Conservation (phyloP, 2,888 invertebrate species). For the Theretra japonica region DNA sequence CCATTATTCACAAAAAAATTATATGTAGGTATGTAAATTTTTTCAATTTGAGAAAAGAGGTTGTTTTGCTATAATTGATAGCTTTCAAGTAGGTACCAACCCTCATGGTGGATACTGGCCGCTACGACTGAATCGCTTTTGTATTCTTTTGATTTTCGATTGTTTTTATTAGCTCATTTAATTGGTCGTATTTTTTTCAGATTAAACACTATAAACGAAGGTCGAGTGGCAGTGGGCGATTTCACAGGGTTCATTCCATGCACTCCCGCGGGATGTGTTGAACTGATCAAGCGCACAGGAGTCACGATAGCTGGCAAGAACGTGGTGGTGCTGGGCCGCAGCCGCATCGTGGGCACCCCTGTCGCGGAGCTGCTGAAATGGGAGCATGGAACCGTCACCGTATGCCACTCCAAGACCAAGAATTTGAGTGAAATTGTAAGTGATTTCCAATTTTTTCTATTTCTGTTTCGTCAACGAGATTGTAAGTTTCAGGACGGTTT, state of each 20-base stretch:
- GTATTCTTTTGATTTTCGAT: neutral
- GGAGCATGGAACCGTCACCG: conserved; percentile 98
- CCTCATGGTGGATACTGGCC: too few species aligned
- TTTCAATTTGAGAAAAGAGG: too few species aligned
- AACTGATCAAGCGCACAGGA: conserved; percentile 93
- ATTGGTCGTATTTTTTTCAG: conserved; percentile 65
- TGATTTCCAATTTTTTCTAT: conserved; percentile 31
- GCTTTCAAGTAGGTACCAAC: too few species aligned
- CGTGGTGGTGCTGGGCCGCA: conserved; percentile 97
- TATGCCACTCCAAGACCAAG: conserved; percentile 97
- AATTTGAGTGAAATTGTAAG: conserved; percentile 90
- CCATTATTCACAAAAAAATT: too few species aligned
- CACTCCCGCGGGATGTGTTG: conserved; percentile 97
- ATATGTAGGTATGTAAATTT: too few species aligned
- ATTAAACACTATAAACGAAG: conserved; percentile 96
- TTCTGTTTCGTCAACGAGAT: too few species aligned
- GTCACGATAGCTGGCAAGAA: conserved; percentile 91
- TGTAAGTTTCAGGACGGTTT: too few species aligned
- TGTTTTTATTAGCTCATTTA: too few species aligned
- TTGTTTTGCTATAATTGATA: too few species aligned
- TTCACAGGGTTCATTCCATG: conserved; percentile 96
- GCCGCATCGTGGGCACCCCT: conserved; percentile 99
- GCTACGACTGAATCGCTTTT: neutral
- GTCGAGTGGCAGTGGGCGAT: conserved; percentile 95
- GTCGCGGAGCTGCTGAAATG: conserved; percentile 97